phyloP scores from a whole-genome alignment of 2,797 vertebrate genomes.

The Pseudochirops cupreus region DNA sequence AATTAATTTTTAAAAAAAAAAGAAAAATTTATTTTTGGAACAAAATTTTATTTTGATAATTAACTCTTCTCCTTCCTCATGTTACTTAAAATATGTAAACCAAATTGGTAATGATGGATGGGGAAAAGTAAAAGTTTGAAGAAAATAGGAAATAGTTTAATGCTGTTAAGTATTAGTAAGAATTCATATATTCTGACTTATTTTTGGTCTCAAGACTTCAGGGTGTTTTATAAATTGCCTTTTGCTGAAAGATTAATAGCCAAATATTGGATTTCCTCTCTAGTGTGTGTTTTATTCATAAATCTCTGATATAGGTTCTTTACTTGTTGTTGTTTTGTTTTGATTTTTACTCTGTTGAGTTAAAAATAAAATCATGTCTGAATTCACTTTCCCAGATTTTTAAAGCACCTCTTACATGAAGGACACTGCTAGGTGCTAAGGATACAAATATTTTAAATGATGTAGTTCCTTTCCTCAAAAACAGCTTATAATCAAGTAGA shows the following conservation, averaged over 20 bases:
- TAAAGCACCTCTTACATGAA: neutral
- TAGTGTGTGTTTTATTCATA: neutral
- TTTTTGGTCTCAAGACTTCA: neutral
- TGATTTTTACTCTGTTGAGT: neutral
- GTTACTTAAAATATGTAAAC: slow-evolving; percentile 23
- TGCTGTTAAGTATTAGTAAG: neutral
- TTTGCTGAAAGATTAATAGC: neutral
- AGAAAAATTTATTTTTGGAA: neutral
- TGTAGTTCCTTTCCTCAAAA: neutral
- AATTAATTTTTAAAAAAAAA: too few relatives aligned
- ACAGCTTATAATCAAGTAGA: neutral
- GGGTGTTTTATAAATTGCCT: neutral
- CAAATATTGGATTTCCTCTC: neutral
- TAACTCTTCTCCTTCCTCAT: slow-evolving; percentile 24
- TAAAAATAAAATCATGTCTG: neutral
- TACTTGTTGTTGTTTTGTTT: neutral
- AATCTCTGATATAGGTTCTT: neutral
- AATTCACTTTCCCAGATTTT: neutral
- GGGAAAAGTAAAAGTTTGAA: slow-evolving; percentile 47
- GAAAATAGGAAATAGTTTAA: slow-evolving; percentile 44
- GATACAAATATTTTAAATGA: neutral
- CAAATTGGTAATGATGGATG: neutral
- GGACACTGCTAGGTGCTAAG: neutral
- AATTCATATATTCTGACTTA: neutral
- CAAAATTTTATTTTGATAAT: slow-evolving; percentile 43